Evolutionary conservation across 37 sponge, comb jelly and placozoan species (phyloP), one percentile per base, ranked within the genome.

Genomic region (Lycopodina hypogea): DNA sequence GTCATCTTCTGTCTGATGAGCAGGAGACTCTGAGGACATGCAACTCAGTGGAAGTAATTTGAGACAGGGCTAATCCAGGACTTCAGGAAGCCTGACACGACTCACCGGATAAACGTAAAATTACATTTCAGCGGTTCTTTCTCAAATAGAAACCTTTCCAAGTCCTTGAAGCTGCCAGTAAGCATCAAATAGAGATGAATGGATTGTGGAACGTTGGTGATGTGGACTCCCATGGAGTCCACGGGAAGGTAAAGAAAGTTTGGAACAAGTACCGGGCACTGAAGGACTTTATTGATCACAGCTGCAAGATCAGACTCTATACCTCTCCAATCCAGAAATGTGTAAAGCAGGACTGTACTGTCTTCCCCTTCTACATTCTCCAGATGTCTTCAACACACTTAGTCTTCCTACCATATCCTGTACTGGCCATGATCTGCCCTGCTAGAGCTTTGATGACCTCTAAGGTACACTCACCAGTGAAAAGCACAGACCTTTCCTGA

Each of bases 271-370:
- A 23, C 9, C 38, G 68, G 24, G 42, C 15, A 42, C 35, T 86
- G 39, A 56, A 67, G 24, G 70, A 72, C 23, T 80, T 80, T 39
- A 56, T 80, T 21, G 73, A 81, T 17, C 81, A 81, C 73, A 51
- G n/a, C n/a, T n/a, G n/a, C n/a, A n/a, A n/a, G n/a, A n/a, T n/a
- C n/a, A n/a, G n/a, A n/a, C n/a, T n/a, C n/a, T 81, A 81, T 30
- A 23, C 57, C 22, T 79, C 71, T 81, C 32, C 64, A 15, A 42
- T 81, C 1, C 53, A 59, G 64, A 81, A 81, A 37, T 81, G 81
- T 71, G 81, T 72, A 22, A 36, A 18, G 11, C n/a, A 19, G 30
- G 41, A 53, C 12, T 81, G 81, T 57, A 24, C 26, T 81, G 81
- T 57, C 32, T 22, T 11, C 73, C 81, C 30, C 8, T 48, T 45